phyloP scores from a whole-genome alignment of 2,113 vertebrate species.

The Nyctereutes procyonoides region DNA sequence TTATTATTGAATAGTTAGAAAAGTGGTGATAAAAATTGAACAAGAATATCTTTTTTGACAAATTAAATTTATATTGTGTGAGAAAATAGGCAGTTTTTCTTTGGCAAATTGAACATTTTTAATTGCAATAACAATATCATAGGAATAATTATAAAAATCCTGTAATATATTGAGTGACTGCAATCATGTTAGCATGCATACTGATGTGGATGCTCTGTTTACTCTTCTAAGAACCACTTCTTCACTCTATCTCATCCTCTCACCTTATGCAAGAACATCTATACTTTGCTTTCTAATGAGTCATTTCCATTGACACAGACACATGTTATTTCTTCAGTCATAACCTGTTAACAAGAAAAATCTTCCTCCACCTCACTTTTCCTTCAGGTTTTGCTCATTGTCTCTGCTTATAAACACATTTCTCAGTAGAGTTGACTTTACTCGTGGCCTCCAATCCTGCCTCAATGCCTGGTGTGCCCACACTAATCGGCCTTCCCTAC shows the following conservation, averaged over 20 bases:
- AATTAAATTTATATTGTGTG: background rate
- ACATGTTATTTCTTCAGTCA: background rate
- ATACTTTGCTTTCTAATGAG: background rate
- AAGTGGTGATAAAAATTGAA: background rate
- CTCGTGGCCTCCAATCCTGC: background rate
- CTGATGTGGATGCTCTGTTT: background rate
- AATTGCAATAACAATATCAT: background rate
- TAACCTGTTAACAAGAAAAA: background rate
- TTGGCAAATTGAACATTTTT: background rate
- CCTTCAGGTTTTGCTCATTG: background rate
- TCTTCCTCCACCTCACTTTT: background rate
- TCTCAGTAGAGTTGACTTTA: background rate
- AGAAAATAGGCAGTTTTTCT: background rate
- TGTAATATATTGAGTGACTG: background rate
- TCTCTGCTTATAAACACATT: background rate
- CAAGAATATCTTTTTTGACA: background rate
- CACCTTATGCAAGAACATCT: background rate
- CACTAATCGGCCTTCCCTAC: background rate
- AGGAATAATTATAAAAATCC: background rate
- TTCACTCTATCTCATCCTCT: background rate
- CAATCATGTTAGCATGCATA: background rate
- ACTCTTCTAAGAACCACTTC: background rate
- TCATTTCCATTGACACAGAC: background rate
- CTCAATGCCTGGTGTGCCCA: background rate
- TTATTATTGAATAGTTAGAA: background rate